Base-by-base conservation (phyloP, 2,113 vertebrate genomes). In the Erpornis zantholeuca region DNA sequence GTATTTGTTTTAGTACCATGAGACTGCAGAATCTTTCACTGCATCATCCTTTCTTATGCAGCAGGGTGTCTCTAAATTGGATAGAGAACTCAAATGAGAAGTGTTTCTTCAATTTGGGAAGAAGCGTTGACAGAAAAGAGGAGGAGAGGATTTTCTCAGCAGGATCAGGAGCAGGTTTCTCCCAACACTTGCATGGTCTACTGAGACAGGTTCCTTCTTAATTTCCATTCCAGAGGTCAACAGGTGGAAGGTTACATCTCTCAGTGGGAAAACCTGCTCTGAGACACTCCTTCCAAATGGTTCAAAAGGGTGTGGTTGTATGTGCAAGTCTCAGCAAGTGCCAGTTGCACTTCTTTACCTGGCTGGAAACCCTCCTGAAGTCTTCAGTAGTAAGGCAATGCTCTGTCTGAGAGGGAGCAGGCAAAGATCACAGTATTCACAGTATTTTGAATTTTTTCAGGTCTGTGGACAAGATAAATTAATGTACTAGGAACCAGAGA, bases 231-330 rank as follows among this genome's bases (percentile, higher is more conserved):
- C 45, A 87, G 73, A 95, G 81, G 56, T 91, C 89, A 89, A 45
- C 61, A 79, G 84, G 38, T 89, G 57, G 80, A 94, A 87, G 86
- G 86, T 78, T 65, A 44, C 0, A 1, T 94, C 73, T 90, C 38
- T 47, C 60, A 63, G 72, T 78, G 73, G 86, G 92, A 95, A 95
- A 95, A 95, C 86, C 83, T 94, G 89, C 92, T 96, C 86, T 31
- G 77, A 92, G 78, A 78, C 69, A 49, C 88, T 89, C 81, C 77
- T 83, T 83, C 86, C 45, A n/a, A 92, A 60, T 77, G 60, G 64
- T 81, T 95, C 75, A 54, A 42, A 81, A 95, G 64, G 95, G 94
- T 60, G 94, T 86, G 88, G 88, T 40, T 88, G 17, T 47, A 23
- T 19, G 12, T 86, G 64, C 90, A 89, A 36, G 89, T 87, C 81